A percentile compares a stretch with the other conserved stretches of the same genome.
Conservation (phyloP, 2,113 vertebrate genomes). For the Pygoscelis adeliae region DNA sequence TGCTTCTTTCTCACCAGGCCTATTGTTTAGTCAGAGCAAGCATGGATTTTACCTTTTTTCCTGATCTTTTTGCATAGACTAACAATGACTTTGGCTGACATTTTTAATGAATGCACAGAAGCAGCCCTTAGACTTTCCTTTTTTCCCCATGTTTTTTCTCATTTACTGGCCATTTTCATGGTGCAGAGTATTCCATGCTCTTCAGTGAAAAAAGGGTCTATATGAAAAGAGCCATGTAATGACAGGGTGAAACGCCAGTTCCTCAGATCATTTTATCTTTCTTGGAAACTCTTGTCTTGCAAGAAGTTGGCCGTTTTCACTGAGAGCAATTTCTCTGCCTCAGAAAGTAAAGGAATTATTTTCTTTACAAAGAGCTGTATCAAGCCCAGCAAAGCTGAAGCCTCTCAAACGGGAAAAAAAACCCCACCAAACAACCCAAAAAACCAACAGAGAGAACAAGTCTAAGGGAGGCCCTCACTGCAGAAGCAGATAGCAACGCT, state of each 20-base stretch:
- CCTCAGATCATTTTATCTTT: neutral
- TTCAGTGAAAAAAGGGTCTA: neutral
- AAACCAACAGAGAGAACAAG: neutral
- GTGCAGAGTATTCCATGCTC: neutral
- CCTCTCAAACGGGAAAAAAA: neutral
- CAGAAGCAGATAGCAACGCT: neutral
- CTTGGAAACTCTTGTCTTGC: neutral
- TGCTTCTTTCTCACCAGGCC: neutral
- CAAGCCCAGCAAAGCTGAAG: neutral
- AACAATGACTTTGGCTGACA: too few species aligned
- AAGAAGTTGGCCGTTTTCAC: neutral
- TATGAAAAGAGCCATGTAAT: neutral
- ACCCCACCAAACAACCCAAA: neutral
- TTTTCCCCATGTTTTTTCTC: neutral
- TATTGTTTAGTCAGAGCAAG: neutral
- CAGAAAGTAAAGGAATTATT: neutral
- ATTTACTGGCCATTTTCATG: neutral
- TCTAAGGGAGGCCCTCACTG: neutral
- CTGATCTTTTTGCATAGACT: neutral
- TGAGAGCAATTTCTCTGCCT: neutral
- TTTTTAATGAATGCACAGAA: neutral
- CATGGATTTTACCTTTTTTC: neutral
- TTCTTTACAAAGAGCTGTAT: neutral
- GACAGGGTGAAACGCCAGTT: neutral
- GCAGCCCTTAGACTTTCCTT: neutral